Conservation (phyloP, 2,113 vertebrate species). For the Heterocephalus glaber region DNA sequence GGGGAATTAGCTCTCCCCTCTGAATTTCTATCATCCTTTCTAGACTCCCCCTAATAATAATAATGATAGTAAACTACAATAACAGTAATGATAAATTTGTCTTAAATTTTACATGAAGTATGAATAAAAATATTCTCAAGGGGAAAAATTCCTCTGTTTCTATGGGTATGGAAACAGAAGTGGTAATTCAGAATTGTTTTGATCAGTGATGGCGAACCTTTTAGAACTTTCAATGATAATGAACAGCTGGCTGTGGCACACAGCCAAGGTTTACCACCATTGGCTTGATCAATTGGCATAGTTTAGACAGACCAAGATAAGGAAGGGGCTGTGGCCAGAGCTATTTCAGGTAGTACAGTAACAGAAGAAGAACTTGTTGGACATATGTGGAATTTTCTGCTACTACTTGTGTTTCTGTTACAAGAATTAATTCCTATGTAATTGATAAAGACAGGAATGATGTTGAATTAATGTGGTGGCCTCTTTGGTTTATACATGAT, state of each 20-base stretch:
- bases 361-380: neutral
- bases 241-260: neutral
- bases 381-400: neutral
- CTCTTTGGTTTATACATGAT: neutral
- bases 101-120: neutral
- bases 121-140: constrained; percentile 59
- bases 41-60: neutral
- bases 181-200: neutral
- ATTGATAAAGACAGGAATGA: neutral
- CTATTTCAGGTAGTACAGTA: too few relatives aligned
- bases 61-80: neutral
- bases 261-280: neutral
- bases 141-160: neutral
- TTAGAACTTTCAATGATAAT: neutral
- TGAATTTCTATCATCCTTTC: neutral
- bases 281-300: neutral
- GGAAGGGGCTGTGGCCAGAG: neutral
- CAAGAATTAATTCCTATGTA: neutral
- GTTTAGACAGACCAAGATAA: neutral
- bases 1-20: too few relatives aligned
- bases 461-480: neutral
- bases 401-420: neutral
- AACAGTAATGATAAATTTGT: neutral
- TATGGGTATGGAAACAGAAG: neutral
- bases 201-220: neutral